Evolutionary conservation across 2,888 invertebrate genomes (phyloP).

Genomic region (Gasteruption jaculator): DNA sequence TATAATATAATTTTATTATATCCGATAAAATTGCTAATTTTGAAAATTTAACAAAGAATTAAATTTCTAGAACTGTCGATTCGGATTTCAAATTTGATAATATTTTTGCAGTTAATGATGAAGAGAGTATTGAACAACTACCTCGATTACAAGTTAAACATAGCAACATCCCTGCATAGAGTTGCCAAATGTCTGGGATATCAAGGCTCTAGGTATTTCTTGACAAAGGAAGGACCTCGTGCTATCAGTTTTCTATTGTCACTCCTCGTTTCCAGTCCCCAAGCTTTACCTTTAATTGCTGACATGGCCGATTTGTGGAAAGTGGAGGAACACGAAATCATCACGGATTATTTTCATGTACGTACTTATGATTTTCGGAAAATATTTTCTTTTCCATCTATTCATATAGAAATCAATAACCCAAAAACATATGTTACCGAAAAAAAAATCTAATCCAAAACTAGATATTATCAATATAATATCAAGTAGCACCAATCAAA

Average conservation of each 20-base stretch:
- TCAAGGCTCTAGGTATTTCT: conserved; percentile 64
- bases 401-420: too few species aligned
- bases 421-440: too few species aligned
- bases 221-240: conserved; percentile 66
- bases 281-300: conserved; percentile 60
- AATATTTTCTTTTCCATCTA: neutral
- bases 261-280: conserved; percentile 56
- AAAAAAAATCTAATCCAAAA: too few species aligned
- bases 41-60: too few species aligned
- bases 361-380: conserved; percentile 10
- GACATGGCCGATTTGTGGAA: conserved; percentile 61
- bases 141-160: conserved; percentile 55
- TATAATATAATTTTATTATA: too few species aligned
- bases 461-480: too few species aligned
- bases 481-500: too few species aligned
- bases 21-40: too few species aligned
- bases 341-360: conserved; percentile 56
- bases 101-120: conserved; percentile 54
- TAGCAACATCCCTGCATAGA: conserved; percentile 59
- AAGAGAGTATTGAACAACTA: conserved; percentile 61
- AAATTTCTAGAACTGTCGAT: too few species aligned
- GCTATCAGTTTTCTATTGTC: conserved; percentile 64
- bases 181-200: conserved; percentile 67
- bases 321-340: conserved; percentile 59
- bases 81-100: too few species aligned